phyloP scores from a whole-genome alignment of 2,113 vertebrate species.

The Gracilinanus agilis region DNA sequence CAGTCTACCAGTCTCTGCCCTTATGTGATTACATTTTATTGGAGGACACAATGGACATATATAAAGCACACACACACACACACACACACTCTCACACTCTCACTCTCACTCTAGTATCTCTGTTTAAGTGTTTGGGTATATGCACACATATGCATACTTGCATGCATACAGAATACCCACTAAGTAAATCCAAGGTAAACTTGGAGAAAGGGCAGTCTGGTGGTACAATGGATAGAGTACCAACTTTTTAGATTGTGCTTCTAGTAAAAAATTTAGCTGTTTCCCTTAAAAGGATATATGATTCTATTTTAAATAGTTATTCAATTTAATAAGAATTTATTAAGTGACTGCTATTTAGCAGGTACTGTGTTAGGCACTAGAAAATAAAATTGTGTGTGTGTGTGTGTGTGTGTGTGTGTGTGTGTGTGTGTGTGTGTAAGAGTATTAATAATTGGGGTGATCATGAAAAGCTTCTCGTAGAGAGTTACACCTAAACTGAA shows the following conservation, averaged over 20 bases:
- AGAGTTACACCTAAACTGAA: no score
- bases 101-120: no score
- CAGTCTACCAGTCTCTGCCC: neutral
- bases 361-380: neutral
- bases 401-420: neutral
- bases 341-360: neutral
- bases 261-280: neutral
- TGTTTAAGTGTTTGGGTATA: neutral
- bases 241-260: neutral
- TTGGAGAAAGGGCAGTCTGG: neutral
- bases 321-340: neutral
- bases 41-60: neutral
- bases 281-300: neutral
- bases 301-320: neutral
- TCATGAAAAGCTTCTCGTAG: neutral
- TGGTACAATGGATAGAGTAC: no score
- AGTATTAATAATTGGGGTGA: neutral
- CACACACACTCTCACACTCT: no score
- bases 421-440: neutral
- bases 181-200: neutral
- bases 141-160: neutral
- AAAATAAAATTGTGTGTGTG: neutral
- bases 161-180: neutral
- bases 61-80: neutral
- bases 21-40: neutral